Evolutionary conservation across 2,888 invertebrate genomes (phyloP), one percentile per base, ranked within the genome.

Genomic region (Melinaea marsaeus): DNA sequence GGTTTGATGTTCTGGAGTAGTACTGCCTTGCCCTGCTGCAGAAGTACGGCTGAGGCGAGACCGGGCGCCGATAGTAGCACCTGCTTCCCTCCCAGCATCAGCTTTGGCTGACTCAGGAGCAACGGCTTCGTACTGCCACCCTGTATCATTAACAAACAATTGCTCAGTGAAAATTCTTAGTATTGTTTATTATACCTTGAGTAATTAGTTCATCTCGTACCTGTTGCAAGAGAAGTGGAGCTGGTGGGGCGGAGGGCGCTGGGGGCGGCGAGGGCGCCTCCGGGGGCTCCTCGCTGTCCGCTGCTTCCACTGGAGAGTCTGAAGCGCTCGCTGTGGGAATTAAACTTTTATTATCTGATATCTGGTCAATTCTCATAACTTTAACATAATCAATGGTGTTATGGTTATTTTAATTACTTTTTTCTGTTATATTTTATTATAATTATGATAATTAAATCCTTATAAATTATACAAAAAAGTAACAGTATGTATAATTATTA

Each of bases 1-100:
- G 87, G 86, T 66, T 90, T 90, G 76, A 91, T 86, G 35, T 89
- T 90, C 76, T 92, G 90, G 66, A 93, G 75, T 57, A 92, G 81
- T 37, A 92, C 90, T 0, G 92, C 90, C 68, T 92, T 92, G 46
- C 92, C 90, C 1, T 89, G 90, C 69, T 88, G 91, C 56, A 90
- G 76, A 7, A 90, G 84, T 33, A 91, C 88, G 0, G 91, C 85
- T 4, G 87, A 85, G 0, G 85, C 81, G 4, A 90, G 74, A 68
- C 84, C 84, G 74, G 86, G 88, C 0, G 89, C 79, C 0, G 90
- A 84, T 34, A 91, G 75, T 34, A 91, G 74, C 4, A 91, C 74
- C 0, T 88, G 88, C 67, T 90, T 91, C 48, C 87, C 87, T 0
- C 88, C 89, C 0, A 91, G 79, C 22, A 91, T 67, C 4, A 91